phyloP scores from a whole-genome alignment of 2,113 vertebrate genomes.

The Colinus virginianus region DNA sequence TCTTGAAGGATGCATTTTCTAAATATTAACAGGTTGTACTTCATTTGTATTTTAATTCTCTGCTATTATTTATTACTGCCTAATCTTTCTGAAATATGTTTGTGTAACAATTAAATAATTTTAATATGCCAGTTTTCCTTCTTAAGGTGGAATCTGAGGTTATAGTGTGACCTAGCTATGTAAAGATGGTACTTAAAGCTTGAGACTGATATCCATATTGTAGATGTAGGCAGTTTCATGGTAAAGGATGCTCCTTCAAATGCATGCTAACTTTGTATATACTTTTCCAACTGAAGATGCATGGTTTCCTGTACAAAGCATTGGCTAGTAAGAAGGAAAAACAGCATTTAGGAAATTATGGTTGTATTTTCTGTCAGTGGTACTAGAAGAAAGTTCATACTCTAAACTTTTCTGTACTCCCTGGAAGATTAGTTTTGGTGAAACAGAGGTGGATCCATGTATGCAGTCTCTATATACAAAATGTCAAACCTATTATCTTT shows the following conservation, averaged over 20 bases:
- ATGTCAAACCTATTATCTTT: neutral
- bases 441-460: too few species aligned
- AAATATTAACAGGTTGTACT: neutral
- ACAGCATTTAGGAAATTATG: neutral
- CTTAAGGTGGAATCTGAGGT: neutral
- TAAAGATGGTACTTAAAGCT: neutral
- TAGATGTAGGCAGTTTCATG: neutral
- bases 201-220: rapidly evolving
- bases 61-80: neutral
- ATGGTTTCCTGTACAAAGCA: neutral
- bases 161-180: neutral
- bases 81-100: neutral
- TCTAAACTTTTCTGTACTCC: neutral
- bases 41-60: neutral
- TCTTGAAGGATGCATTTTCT: neutral
- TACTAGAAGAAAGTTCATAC: neutral
- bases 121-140: neutral
- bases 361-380: neutral
- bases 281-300: neutral
- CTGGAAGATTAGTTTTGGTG: neutral
- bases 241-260: neutral
- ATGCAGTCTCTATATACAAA: neutral
- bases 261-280: neutral
- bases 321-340: neutral
- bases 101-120: neutral